A percentile compares a stretch with the other conserved stretches of the same genome.
Evolutionary conservation across 2,113 vertebrate species (phyloP).

Genomic region (Nerophis lumbriciformis): DNA sequence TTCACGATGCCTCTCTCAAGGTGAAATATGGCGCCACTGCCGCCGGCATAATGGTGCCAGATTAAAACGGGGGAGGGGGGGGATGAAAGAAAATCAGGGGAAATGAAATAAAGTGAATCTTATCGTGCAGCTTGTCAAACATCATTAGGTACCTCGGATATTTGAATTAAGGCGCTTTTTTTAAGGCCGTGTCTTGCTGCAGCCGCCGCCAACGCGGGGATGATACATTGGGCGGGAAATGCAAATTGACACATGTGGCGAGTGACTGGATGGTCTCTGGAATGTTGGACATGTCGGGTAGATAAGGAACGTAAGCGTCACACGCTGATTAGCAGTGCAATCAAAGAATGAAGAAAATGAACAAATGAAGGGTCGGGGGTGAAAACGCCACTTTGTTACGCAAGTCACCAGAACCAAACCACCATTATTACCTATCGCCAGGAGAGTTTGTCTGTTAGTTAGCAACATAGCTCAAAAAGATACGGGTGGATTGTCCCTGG

Average conservation of each 20-base stretch:
- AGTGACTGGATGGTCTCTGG: conserved; percentile 23
- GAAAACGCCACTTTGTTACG: too few relatives aligned
- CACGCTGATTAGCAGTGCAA: not conserved
- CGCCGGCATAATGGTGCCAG: conserved; percentile 34
- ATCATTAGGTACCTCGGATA: conserved; percentile 34
- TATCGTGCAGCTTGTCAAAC: conserved; percentile 51
- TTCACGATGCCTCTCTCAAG: conserved; percentile 47
- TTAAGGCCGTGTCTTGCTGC: conserved; percentile 22
- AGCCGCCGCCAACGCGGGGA: conserved; percentile 5
- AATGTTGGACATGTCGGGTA: conserved; percentile 5
- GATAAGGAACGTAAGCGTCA: not conserved
- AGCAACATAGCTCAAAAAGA: too few relatives aligned
- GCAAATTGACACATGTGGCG: conserved; percentile 44
- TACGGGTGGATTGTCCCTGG: too few relatives aligned
- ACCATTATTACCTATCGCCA: too few relatives aligned
- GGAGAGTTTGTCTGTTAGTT: too few relatives aligned
- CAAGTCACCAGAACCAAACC: too few relatives aligned
- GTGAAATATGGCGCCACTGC: conserved; percentile 56
- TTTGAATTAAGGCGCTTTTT: conserved; percentile 31
- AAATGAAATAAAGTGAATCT: conserved; percentile 53
- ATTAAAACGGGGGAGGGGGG: conserved; percentile 28
- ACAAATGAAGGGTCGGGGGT: too few relatives aligned
- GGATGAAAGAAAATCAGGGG: not conserved
- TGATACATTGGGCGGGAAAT: conserved; percentile 38
- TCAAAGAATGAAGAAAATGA: not conserved